phyloP scores from a whole-genome alignment of 2,113 vertebrate species.

The Thalassarche chlororhynchos region DNA sequence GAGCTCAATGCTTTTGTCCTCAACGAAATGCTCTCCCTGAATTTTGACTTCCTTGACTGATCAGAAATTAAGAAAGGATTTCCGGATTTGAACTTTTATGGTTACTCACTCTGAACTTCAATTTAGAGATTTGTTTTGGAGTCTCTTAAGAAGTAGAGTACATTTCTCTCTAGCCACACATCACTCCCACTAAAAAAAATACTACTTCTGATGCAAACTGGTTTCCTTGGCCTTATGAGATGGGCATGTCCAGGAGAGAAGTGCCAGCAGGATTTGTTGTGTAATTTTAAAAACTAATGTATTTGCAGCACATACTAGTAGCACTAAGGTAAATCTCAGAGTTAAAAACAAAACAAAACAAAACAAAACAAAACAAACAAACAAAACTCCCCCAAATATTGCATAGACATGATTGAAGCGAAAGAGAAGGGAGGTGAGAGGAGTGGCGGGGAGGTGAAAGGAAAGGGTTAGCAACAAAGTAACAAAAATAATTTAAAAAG shows the following conservation, averaged over 20 bases:
- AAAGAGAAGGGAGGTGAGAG: not conserved
- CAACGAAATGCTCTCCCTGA: not conserved
- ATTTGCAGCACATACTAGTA: not conserved
- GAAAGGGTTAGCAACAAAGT: not conserved
- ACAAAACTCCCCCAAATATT: fast-evolving
- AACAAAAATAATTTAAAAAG: not conserved
- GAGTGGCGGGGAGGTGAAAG: not conserved
- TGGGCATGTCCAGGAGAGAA: not conserved
- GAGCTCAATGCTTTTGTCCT: not conserved
- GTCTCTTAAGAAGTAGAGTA: not conserved
- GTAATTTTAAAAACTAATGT: not conserved
- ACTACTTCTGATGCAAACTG: not conserved
- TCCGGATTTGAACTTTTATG: not conserved
- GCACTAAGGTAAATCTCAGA: not conserved
- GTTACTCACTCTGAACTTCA: not conserved
- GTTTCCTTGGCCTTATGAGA: not conserved
- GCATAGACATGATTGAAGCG: not conserved
- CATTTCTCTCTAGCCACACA: not conserved
- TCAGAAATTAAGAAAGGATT: not conserved
- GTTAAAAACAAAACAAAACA: not conserved
- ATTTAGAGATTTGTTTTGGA: not conserved
- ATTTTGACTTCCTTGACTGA: not conserved
- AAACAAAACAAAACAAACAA: not conserved
- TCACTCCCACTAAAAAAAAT: not conserved
- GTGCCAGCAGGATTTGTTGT: not conserved